phyloP scores from a whole-genome alignment of 2,888 invertebrate genomes.

The Cheilosia scutellata region DNA sequence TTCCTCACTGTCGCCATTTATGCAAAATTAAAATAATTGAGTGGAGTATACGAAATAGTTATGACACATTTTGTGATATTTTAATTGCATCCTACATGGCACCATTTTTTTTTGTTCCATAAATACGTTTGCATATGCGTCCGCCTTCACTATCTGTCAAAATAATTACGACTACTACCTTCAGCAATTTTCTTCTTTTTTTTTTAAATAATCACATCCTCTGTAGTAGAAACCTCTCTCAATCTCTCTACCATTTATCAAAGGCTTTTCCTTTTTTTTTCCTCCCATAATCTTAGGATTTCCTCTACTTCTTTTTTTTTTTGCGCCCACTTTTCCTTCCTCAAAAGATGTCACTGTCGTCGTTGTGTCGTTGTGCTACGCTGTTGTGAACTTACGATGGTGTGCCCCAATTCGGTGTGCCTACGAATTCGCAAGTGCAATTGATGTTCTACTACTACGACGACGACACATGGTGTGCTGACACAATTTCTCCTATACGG shows the following conservation, averaged over 20 bases:
- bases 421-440: slow-evolving; percentile 66
- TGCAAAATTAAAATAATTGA: slow-evolving; percentile 18
- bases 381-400: slow-evolving; percentile 30
- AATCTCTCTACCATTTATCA: slow-evolving; percentile 56
- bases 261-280: slow-evolving; percentile 53
- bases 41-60: slow-evolving; percentile 29
- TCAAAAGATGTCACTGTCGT: slow-evolving; percentile 69
- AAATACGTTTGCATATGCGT: slow-evolving; percentile 2
- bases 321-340: slow-evolving; percentile 45
- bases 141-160: slow-evolving; percentile 28
- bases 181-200: not conserved
- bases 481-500: slow-evolving; percentile 70
- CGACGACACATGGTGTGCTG: slow-evolving; percentile 45
- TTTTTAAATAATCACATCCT: slow-evolving; percentile 30
- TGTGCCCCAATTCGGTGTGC: slow-evolving; percentile 66
- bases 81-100: slow-evolving; percentile 51
- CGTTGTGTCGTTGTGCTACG: slow-evolving; percentile 20
- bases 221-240: slow-evolving; percentile 22
- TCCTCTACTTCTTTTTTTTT: slow-evolving; percentile 42
- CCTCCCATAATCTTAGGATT: slow-evolving; percentile 53
- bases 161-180: slow-evolving; percentile 38
- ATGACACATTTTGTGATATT: slow-evolving; percentile 47
- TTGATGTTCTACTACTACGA: slow-evolving; percentile 53
- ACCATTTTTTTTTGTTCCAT: slow-evolving; percentile 27
- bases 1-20: not conserved